A percentile compares a stretch with the other conserved stretches of the same genome.
Evolutionary conservation across 2,113 vertebrate genomes (phyloP).

Genomic region (Rissa tridactyla): DNA sequence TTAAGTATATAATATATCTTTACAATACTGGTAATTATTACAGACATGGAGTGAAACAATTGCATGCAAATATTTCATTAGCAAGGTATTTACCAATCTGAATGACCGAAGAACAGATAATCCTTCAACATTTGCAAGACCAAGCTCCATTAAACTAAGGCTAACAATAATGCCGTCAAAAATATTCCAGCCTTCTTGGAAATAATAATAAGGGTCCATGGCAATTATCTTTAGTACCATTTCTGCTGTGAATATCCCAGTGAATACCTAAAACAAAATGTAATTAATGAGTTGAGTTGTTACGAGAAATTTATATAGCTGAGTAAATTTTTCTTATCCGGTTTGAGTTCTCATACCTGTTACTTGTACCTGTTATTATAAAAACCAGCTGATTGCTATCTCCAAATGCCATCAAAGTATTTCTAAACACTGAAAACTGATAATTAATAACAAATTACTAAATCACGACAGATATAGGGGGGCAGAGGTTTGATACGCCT

Average conservation of each 20-base stretch:
- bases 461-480: background rate
- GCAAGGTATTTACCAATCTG: conserved; percentile 84
- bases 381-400: background rate
- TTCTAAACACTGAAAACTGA: background rate
- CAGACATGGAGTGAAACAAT: background rate
- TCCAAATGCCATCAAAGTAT: background rate
- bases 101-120: conserved; percentile 93
- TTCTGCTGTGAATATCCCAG: conserved; percentile 94
- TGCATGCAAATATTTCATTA: background rate
- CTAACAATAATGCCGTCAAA: conserved; percentile 95
- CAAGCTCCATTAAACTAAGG: conserved; percentile 92
- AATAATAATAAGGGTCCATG: conserved; percentile 94
- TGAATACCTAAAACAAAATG: conserved; percentile 86
- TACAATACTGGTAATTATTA: background rate
- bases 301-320: background rate
- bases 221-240: conserved; percentile 97
- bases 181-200: conserved; percentile 96
- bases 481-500: background rate
- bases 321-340: background rate
- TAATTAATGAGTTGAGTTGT: background rate
- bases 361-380: background rate
- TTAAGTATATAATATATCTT: background rate
- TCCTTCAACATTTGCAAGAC: conserved; percentile 80
- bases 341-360: background rate
- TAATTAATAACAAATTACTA: background rate